A percentile compares a stretch with the other conserved stretches of the same genome.
Evolutionary conservation across 2,797 vertebrate genomes (phyloP).

Genomic region (Pseudocheirus occidentalis): DNA sequence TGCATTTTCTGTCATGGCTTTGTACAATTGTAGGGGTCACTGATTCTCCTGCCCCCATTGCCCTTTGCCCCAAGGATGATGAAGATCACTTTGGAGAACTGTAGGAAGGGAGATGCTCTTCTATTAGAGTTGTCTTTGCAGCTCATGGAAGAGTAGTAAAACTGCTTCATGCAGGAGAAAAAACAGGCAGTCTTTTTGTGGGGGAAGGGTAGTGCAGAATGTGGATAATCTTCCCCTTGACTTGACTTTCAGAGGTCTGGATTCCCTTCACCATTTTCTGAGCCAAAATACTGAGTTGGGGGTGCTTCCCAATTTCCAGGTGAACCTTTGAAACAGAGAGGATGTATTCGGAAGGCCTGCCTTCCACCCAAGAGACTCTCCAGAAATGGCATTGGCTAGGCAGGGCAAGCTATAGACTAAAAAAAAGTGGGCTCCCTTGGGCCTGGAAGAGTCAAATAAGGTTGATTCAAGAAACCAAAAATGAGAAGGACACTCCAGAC

Average conservation of each 20-base stretch:
- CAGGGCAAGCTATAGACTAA: background rate
- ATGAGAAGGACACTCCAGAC: background rate
- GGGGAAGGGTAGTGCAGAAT: background rate
- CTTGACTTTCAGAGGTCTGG: slow-evolving; percentile 10
- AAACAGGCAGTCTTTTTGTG: background rate
- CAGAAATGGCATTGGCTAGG: slow-evolving; percentile 6
- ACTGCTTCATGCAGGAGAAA: background rate
- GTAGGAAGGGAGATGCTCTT: background rate
- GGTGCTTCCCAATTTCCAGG: slow-evolving; percentile 26
- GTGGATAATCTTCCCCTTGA: background rate
- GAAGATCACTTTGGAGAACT: background rate
- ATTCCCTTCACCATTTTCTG: slow-evolving; percentile 35
- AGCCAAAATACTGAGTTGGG: slow-evolving; percentile 43
- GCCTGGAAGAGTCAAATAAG: slow-evolving; percentile 17
- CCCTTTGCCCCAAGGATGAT: background rate
- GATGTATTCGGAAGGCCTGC: background rate
- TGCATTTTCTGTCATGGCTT: background rate
- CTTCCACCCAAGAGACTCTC: slow-evolving; percentile 16
- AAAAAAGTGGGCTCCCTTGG: background rate
- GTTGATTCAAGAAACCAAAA: background rate
- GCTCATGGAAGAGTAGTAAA: background rate
- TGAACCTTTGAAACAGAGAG: slow-evolving; percentile 21
- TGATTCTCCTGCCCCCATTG: background rate
- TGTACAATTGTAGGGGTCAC: background rate
- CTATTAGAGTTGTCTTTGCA: background rate